Conservation (phyloP, 1,140 invertebrate species). For the Pseudobourletiella spinata region DNA sequence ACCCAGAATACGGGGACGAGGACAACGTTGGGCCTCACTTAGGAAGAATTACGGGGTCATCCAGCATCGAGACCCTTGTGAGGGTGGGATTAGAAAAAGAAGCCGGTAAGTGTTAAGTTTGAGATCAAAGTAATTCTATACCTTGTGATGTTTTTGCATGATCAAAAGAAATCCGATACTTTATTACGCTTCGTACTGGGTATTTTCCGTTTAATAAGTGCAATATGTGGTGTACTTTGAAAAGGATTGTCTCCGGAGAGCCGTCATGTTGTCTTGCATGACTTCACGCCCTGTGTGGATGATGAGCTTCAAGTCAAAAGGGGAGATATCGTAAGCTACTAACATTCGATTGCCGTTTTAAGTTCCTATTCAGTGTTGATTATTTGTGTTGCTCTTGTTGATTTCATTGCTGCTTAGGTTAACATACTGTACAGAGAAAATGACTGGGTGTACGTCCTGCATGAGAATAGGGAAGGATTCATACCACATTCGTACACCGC, state of each 20-base stretch:
- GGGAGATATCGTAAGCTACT: conserved; percentile 45
- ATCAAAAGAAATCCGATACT: no score
- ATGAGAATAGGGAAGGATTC: conserved; percentile 83
- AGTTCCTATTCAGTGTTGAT: no score
- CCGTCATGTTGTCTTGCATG: conserved; percentile 89
- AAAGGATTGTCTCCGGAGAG: conserved; percentile 55
- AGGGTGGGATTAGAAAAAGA: conserved; percentile 90
- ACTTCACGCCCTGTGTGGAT: conserved; percentile 89
- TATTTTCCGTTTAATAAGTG: no score
- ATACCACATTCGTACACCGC: conserved; percentile 89
- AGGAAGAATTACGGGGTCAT: conserved; percentile 86
- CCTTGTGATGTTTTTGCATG: no score
- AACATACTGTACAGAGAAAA: conserved; percentile 89
- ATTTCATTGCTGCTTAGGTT: conserved; percentile 55
- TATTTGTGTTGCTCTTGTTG: no score
- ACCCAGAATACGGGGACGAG: not conserved
- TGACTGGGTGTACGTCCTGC: conserved; percentile 93
- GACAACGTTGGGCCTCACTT: conserved; percentile 37
- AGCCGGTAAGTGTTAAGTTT: conserved; percentile 51
- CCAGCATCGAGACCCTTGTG: conserved; percentile 87
- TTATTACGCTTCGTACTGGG: no score
- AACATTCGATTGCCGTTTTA: no score
- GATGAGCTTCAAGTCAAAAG: conserved; percentile 77
- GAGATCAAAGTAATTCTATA: not conserved
- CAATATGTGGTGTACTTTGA: no score